Conservation (phyloP, 2,888 invertebrate species). For the Nysson spinosus region DNA sequence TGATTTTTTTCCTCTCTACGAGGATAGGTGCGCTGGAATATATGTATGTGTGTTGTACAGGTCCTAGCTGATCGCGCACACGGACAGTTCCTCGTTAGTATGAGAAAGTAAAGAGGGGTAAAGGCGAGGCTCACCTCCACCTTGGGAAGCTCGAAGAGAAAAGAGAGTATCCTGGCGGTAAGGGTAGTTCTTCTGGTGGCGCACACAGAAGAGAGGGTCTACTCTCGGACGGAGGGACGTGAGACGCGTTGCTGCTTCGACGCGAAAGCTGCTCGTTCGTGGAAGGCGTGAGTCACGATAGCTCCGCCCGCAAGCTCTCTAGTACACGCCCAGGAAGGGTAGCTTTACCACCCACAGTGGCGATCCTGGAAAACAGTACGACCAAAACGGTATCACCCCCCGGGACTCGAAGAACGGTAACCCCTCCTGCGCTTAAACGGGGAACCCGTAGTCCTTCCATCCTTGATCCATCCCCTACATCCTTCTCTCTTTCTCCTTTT, state of each 20-base stretch:
- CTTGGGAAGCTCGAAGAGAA: conserved; percentile 52
- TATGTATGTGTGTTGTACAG: too few relatives aligned
- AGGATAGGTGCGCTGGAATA: too few relatives aligned
- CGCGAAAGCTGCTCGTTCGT: conserved; percentile 36
- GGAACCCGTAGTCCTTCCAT: conserved; percentile 47
- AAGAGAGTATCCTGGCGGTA: conserved; percentile 29
- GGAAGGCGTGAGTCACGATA: conserved; percentile 67
- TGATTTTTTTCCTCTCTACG: too few relatives aligned
- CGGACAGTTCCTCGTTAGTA: conserved; percentile 1
- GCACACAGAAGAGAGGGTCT: conserved; percentile 14
- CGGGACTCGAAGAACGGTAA: conserved; percentile 48
- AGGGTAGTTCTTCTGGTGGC: conserved; percentile 21
- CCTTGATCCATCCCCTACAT: conserved; percentile 37
- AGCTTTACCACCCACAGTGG: conserved; percentile 52
- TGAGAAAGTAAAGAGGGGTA: conserved; percentile 7
- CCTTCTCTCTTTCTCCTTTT: conserved; percentile 8
- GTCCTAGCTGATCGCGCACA: too few relatives aligned
- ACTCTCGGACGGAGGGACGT: conserved; percentile 10
- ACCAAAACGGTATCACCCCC: conserved; percentile 45
- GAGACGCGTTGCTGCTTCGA: conserved; percentile 35
- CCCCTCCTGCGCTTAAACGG: conserved; percentile 43
- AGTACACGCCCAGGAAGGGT: conserved; percentile 64
- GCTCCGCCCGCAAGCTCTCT: conserved; percentile 74
- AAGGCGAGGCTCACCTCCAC: conserved; percentile 31
- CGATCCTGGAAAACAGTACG: conserved; percentile 55